A percentile compares a stretch with the other conserved stretches of the same genome.
Evolutionary conservation across 2,797 vertebrate species (phyloP).

Genomic region (Esox masquinongy): DNA sequence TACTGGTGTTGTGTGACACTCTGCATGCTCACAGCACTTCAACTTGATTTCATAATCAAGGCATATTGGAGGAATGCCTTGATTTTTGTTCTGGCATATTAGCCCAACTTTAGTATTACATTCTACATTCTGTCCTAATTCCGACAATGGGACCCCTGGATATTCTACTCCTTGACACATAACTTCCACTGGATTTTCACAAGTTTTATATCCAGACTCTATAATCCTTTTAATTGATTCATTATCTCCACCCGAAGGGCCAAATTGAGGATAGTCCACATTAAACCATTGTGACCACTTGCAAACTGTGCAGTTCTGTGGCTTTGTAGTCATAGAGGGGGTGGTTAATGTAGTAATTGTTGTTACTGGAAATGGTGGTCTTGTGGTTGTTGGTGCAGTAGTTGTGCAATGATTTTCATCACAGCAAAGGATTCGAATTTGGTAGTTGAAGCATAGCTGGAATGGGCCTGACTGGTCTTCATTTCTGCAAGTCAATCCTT

Average conservation of each 20-base stretch:
- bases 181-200: constrained; percentile 53
- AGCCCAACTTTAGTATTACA: constrained; percentile 53
- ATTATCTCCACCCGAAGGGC: constrained; percentile 52
- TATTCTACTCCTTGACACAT: constrained; percentile 49
- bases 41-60: constrained; percentile 60
- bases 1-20: constrained; percentile 24
- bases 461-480: constrained; percentile 53
- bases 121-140: constrained; percentile 47
- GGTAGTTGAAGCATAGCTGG: constrained; percentile 60
- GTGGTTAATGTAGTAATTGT: background rate
- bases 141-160: constrained; percentile 30
- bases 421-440: constrained; percentile 58
- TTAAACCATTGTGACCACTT: constrained; percentile 63
- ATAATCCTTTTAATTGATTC: constrained; percentile 58
- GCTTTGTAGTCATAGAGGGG: background rate
- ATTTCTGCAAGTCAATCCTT: constrained; percentile 59
- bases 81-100: constrained; percentile 56
- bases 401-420: constrained; percentile 38
- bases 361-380: background rate
- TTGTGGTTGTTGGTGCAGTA: background rate
- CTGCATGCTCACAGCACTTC: constrained; percentile 47
- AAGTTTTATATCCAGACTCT: constrained; percentile 50
- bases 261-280: constrained; percentile 58
- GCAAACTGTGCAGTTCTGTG: constrained; percentile 41
- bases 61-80: constrained; percentile 48